A percentile compares a stretch with the other conserved stretches of the same genome.
phyloP scores from a whole-genome alignment of 2,797 vertebrate genomes.

The Yasuhikotakia modesta region DNA sequence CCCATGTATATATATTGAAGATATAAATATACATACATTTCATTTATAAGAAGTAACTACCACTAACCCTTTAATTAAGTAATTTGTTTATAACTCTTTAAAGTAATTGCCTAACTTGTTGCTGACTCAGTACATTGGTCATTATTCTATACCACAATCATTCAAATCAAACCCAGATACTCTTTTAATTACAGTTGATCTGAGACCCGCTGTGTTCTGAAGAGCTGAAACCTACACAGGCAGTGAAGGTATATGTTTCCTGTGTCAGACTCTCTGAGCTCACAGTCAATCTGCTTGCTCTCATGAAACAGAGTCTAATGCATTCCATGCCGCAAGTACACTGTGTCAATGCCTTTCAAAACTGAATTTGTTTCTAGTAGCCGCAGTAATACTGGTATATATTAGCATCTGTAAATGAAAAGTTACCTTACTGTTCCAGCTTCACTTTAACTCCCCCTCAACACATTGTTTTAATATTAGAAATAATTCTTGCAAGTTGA shows the following conservation, averaged over 20 bases:
- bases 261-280: constrained; percentile 19
- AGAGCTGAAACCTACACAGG: neutral
- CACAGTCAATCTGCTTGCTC: constrained; percentile 19
- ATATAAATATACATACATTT: no score
- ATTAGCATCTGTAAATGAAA: constrained; percentile 45
- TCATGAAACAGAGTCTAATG: constrained; percentile 37
- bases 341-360: constrained; percentile 48
- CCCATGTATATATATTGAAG: no score
- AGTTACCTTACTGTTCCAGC: constrained; percentile 8
- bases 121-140: no score
- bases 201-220: neutral
- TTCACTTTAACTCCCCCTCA: neutral
- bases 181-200: neutral
- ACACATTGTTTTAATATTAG: constrained; percentile 59
- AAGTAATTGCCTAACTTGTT: no score
- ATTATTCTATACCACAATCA: no score
- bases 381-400: constrained; percentile 32
- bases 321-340: constrained; percentile 41
- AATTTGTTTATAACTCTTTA: no score
- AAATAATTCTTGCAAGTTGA: constrained; percentile 51
- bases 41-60: no score
- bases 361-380: constrained; percentile 53
- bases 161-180: no score
- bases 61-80: no score
- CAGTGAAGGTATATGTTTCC: constrained; percentile 4